Conservation (phyloP, 2,113 vertebrate genomes). For the Clarias batrachus region DNA sequence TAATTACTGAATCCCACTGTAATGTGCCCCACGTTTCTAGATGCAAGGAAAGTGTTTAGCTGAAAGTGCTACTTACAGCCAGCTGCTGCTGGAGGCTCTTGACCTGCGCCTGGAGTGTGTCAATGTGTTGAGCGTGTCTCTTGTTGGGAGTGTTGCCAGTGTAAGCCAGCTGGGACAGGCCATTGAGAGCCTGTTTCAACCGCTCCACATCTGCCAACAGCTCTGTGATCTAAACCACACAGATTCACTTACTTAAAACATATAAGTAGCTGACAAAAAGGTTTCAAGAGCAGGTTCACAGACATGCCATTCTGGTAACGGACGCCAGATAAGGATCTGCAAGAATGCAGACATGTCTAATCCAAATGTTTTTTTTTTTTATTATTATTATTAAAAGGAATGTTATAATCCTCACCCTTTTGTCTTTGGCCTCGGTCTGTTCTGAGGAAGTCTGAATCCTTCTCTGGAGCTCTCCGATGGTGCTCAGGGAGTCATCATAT, state of each 20-base stretch:
- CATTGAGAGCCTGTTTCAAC: slow-evolving; percentile 88
- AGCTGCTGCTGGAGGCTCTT: slow-evolving; percentile 90
- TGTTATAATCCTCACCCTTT: slow-evolving; percentile 77
- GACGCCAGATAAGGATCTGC: background rate
- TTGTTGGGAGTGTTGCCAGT: slow-evolving; percentile 79
- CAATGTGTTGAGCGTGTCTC: slow-evolving; percentile 84
- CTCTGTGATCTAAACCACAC: slow-evolving; percentile 82
- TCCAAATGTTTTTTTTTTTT: background rate
- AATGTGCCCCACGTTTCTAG: background rate
- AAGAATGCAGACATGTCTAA: background rate
- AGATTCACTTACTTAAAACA: slow-evolving; percentile 27
- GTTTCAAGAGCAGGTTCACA: background rate
- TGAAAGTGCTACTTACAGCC: slow-evolving; percentile 78
- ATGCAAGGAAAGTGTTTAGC: slow-evolving; percentile 7
- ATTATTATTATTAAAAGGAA: background rate
- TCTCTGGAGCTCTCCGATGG: slow-evolving; percentile 85
- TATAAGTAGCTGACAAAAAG: background rate
- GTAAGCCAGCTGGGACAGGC: slow-evolving; percentile 88
- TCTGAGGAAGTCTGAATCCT: slow-evolving; percentile 87
- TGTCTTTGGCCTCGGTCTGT: slow-evolving; percentile 93
- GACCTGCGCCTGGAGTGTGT: slow-evolving; percentile 86
- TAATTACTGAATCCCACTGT: background rate
- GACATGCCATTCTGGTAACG: background rate
- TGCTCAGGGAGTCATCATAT: slow-evolving; percentile 83
- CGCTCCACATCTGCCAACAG: slow-evolving; percentile 89